phyloP scores from a whole-genome alignment of 2,888 invertebrate genomes.

The Falcaria lacertinaria region DNA sequence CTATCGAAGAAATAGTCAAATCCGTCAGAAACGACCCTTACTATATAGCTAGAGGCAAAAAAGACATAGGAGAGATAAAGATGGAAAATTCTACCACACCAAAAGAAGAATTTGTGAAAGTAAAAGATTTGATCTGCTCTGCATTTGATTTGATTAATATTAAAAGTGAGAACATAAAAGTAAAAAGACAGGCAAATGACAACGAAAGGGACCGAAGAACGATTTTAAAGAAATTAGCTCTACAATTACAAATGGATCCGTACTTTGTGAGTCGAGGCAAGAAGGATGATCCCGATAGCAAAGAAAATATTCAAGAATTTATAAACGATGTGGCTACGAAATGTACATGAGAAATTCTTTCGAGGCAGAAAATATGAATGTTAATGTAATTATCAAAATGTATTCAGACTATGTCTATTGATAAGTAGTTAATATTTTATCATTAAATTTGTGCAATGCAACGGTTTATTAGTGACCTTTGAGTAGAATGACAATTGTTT shows the following conservation, averaged over 20 bases:
- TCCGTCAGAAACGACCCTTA: constrained; percentile 72
- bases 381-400: constrained; percentile 17
- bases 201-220: constrained; percentile 61
- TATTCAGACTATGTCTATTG: constrained; percentile 8
- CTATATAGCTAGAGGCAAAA: constrained; percentile 77
- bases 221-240: constrained; percentile 61
- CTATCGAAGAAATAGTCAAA: constrained; percentile 66
- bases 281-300: constrained; percentile 34
- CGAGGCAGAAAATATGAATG: constrained; percentile 10
- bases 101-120: constrained; percentile 39
- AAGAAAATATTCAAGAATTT: constrained; percentile 44
- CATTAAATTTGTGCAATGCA: constrained; percentile 12
- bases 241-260: constrained; percentile 65
- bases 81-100: constrained; percentile 25
- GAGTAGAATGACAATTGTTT: constrained; percentile 39
- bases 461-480: constrained; percentile 24
- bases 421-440: constrained; percentile 13
- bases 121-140: constrained; percentile 59
- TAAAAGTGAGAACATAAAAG: constrained; percentile 34
- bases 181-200: constrained; percentile 52
- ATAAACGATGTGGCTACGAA: constrained; percentile 48
- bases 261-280: constrained; percentile 71
- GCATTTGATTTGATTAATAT: constrained; percentile 44
- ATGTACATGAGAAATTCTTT: constrained; percentile 39
- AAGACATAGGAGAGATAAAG: constrained; percentile 30